phyloP scores from a whole-genome alignment of 2,113 vertebrate species.

The Parus major region DNA sequence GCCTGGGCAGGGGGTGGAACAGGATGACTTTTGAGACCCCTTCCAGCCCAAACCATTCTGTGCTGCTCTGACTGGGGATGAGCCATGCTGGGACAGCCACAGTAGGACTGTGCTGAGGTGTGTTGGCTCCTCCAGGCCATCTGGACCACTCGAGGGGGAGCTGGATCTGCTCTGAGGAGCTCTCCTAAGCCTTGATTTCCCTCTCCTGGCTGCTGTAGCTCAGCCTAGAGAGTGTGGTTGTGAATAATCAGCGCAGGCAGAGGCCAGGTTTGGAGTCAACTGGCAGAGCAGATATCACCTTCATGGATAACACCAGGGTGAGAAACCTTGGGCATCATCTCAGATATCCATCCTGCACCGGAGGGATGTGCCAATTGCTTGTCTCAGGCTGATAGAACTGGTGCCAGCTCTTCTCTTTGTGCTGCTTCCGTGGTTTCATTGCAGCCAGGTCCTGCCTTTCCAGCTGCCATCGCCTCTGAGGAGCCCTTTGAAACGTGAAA shows the following conservation, averaged over 20 bases:
- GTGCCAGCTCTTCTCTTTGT: neutral
- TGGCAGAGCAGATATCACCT: neutral
- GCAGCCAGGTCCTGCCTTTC: neutral
- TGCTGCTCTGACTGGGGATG: neutral
- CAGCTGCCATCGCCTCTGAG: neutral
- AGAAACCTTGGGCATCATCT: neutral
- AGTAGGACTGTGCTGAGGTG: neutral
- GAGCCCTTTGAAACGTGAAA: neutral
- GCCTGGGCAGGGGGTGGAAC: neutral
- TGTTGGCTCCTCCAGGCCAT: neutral
- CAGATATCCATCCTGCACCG: accelerated
- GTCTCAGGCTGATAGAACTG: neutral
- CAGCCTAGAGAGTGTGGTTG: neutral
- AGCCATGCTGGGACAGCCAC: neutral
- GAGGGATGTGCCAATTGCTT: neutral
- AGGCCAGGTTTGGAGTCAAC: neutral
- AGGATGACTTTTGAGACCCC: neutral
- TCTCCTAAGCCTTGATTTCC: neutral
- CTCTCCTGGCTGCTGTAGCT: neutral
- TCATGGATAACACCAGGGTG: neutral
- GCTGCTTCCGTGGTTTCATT: neutral
- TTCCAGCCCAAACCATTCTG: neutral
- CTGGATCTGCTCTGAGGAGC: neutral
- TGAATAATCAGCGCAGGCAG: neutral
- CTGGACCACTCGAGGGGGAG: neutral